These are phyloP conservation scores for Mellilla xanthometata DNA, from an alignment of 2,888 invertebrate genomes.

Conservation along the genomic window DNA sequence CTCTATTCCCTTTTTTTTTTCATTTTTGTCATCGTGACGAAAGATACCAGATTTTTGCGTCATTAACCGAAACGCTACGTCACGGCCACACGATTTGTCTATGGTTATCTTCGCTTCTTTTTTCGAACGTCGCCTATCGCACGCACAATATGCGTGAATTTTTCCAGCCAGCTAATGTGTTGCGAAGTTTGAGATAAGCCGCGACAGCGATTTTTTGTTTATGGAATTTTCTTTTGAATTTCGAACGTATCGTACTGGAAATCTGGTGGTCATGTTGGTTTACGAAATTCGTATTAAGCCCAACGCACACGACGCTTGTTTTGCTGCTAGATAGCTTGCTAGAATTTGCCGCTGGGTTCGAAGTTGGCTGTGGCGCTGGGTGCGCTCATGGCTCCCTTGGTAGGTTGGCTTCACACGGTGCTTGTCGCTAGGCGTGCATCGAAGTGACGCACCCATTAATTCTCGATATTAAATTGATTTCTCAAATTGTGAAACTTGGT, in stretches of 20 bases:
- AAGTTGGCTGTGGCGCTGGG: too few species aligned
- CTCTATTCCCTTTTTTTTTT: slow-evolving; percentile 44
- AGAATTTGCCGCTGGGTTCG: too few species aligned
- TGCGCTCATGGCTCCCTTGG: too few species aligned
- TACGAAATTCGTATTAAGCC: background rate
- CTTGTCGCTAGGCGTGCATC: too few species aligned
- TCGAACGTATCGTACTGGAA: slow-evolving; percentile 11
- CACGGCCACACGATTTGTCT: slow-evolving; percentile 77
- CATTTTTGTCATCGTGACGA: slow-evolving; percentile 61
- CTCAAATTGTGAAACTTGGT: too few species aligned
- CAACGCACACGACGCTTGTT: too few species aligned
- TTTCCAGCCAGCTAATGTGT: slow-evolving; percentile 71
- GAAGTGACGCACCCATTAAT: too few species aligned
- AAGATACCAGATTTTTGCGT: slow-evolving; percentile 70
- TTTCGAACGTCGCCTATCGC: slow-evolving; percentile 65
- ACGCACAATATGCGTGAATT: slow-evolving; percentile 75
- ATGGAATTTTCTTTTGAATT: slow-evolving; percentile 25
- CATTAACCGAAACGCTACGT: slow-evolving; percentile 71
- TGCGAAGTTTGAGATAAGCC: slow-evolving; percentile 72
- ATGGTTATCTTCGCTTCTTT: slow-evolving; percentile 72
- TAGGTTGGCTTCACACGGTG: too few species aligned
- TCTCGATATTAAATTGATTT: too few species aligned
- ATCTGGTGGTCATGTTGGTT: slow-evolving; percentile 11
- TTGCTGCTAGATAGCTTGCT: too few species aligned
- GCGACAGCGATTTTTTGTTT: slow-evolving; percentile 62